Evolutionary conservation across 1,140 invertebrate genomes (phyloP), one percentile per base, ranked within the genome.

Genomic region (Aphelinus atriplicis): DNA sequence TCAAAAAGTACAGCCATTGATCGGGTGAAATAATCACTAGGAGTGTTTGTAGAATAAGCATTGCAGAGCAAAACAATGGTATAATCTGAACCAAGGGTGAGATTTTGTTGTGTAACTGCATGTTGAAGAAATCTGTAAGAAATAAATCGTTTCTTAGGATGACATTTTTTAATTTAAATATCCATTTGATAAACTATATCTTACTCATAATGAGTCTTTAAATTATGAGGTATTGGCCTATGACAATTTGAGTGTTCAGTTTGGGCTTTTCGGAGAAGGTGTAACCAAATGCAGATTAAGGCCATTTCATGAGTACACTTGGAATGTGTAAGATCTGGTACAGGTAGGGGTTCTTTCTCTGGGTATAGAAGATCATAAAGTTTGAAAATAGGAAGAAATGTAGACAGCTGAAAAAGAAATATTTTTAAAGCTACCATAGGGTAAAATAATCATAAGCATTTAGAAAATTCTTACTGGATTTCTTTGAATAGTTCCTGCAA

Each of bases 261-360:
- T 82, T 96, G 94, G 7, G 96, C 96, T 87, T 98, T 98, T 84
- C 96, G 98, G 71, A 96, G 89, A 51, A 98, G 89, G 88, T 98
- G 97, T 82, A 98, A 96, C 96, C 97, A 98, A 83, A 98, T 98
- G 81, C 96, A 98, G 4, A 96, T 96, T 56, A 95, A 93, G 2
- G 97, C 96, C 93, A 98, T 95, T 86, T 95, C 94, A 82, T 96
- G 94, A 6, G 96, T 96, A 81, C 95, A 96, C 62, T 94, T 91
- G 58, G 94, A 92, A 81, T 95, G 95, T 46, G 91, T 94, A 62
- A 93, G 94, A 87, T 98, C 97, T 0, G 97, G 97, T 10, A 98
- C 92, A 4, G 95, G 93, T 26, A 98, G 84, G 0, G 95, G 93
- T 79, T 97, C 95, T 80, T 94, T 94, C 83, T 98, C 97, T 0